Evolutionary conservation across 2,113 vertebrate species (phyloP).

Genomic region (Austrofundulus limnaeus): DNA sequence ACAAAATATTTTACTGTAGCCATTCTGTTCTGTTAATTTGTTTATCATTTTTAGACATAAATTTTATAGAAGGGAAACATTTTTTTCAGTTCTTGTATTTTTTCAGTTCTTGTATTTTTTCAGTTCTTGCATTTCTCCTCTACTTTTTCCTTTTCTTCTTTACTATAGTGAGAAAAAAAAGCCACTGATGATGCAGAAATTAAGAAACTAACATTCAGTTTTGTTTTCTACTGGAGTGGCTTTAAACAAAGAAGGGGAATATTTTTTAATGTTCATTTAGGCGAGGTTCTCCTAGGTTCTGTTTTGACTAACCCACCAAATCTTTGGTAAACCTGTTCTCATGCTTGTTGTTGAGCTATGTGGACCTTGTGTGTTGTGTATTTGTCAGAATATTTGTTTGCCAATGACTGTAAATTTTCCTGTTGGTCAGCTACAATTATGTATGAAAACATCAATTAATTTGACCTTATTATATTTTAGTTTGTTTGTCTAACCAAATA

Average conservation of each 20-base stretch:
- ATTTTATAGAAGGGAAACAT: too few relatives aligned
- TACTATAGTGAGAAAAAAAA: too few relatives aligned
- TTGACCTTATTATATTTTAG: not conserved
- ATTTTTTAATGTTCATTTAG: too few relatives aligned
- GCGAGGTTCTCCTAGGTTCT: not conserved
- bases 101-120: too few relatives aligned
- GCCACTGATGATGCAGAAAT: too few relatives aligned
- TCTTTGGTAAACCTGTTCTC: not conserved
- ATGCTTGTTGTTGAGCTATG: not conserved
- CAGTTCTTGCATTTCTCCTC: too few relatives aligned
- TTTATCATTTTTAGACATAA: not conserved
- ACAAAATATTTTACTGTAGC: not conserved
- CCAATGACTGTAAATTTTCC: not conserved
- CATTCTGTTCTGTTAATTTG: not conserved
- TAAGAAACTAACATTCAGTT: too few relatives aligned
- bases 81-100: too few relatives aligned
- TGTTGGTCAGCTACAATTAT: not conserved
- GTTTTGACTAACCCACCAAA: not conserved
- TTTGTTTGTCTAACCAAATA: not conserved
- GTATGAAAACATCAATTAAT: not conserved
- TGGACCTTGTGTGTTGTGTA: not conserved
- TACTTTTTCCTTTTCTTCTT: too few relatives aligned
- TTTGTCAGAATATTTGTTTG: not conserved
- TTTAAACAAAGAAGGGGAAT: not conserved
- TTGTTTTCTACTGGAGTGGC: too few relatives aligned